Evolutionary conservation across 2,797 vertebrate species (phyloP), one percentile per base, ranked within the genome.

Genomic region (Amphiprion clarkii): DNA sequence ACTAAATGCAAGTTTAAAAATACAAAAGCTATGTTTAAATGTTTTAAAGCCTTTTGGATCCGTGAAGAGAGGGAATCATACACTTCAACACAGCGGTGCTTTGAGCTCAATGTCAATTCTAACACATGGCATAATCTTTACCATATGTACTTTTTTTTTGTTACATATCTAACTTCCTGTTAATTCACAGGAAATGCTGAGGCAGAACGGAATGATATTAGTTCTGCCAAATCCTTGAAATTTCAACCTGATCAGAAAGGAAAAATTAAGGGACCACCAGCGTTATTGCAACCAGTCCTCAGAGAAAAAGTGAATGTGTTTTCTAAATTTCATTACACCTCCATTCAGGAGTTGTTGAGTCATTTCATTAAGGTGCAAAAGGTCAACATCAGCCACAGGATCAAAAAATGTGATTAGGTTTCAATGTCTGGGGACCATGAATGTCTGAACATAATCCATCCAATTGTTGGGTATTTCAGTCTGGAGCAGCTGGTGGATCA

Each of bases 281-380:
- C 4, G 19, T 53, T 40, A 27, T 31, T 12, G 11, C 4, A 61
- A 14, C 17, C n/a, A 1, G 13, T 62, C 64, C 27, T 51, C 14
- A 53, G 13, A 51, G 55, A 33, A 58, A 58, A 21, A 0, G 23
- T 11, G 17, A 39, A 23, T 29, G 39, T 33, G 27, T 17, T 31
- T 23, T 58, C 44, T 25, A 19, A 39, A 23, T 61, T 56, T 42
- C 9, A 56, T 29, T 51, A 14, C 27, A 42, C 29, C 27, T 59
- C 25, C 56, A 23, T 23, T 57, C 19, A 31, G 14, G 39, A 17
- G 4, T 7, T 49, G 48, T 33, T 27, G 17, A 36, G 55, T n/a
- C 21, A 29, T 59, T 49, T 58, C 25, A 39, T 69, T 59, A 39
- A 36, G n/a, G 31, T 59, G 23, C 16, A 33, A 60, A 49, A 8